These are phyloP conservation scores for Perizoma flavofasciatum DNA, from an alignment of 2,888 invertebrate genomes.

Conservation along the genomic window DNA sequence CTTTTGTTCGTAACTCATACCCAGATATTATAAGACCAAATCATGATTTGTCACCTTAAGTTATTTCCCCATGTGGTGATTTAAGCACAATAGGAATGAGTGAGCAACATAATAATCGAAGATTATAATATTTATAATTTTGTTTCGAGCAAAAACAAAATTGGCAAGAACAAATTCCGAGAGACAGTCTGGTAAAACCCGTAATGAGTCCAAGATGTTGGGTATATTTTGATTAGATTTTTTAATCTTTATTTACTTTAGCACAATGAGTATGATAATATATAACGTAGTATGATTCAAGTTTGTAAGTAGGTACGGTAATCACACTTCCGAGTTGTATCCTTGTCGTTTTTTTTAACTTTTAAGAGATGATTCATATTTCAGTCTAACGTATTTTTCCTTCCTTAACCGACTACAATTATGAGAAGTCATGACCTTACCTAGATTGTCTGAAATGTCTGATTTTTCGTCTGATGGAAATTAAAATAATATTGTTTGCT, in stretches of 20 bases:
- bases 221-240: constrained; percentile 12
- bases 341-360: constrained; percentile 44
- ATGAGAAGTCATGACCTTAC: constrained; percentile 35
- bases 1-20: too few species aligned
- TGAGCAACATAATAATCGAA: constrained; percentile 11
- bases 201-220: constrained; percentile 26
- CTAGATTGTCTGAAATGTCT: constrained; percentile 26
- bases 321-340: constrained; percentile 54
- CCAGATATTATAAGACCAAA: background rate
- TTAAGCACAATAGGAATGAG: constrained; percentile 19
- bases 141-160: constrained; percentile 36
- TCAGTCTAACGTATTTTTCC: constrained; percentile 31
- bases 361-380: constrained; percentile 33
- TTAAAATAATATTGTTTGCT: constrained; percentile 18
- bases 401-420: constrained; percentile 35
- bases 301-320: constrained; percentile 36
- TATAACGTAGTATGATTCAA: background rate
- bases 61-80: constrained; percentile 23
- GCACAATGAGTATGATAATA: too few species aligned
- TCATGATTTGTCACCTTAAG: constrained; percentile 7
- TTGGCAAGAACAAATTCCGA: constrained; percentile 32
- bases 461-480: constrained; percentile 13
- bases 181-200: constrained; percentile 39
- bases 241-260: constrained; percentile 8
- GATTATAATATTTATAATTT: constrained; percentile 32